Evolutionary conservation across 1,140 invertebrate genomes (phyloP).

Genomic region (Odontomachus brunneus): DNA sequence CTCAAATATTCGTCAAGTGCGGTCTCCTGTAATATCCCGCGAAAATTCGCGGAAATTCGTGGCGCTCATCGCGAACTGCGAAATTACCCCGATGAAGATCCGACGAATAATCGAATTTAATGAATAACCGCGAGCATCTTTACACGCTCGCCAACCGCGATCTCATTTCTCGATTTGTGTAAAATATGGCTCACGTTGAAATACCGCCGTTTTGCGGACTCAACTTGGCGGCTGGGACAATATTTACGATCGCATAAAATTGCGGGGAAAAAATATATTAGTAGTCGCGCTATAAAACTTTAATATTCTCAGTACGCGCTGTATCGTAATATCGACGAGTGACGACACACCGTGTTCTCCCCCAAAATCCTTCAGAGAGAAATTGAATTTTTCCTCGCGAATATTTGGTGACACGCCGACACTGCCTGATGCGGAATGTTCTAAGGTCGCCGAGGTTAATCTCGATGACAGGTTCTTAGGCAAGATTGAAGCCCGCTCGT

Average conservation of each 20-base stretch:
- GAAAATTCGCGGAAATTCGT: slow-evolving; percentile 2
- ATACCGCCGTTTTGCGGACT: slow-evolving; percentile 3
- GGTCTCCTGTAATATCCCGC: slow-evolving; percentile 8
- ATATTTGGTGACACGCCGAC: slow-evolving; percentile 32
- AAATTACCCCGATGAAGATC: not conserved
- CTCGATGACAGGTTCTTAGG: slow-evolving; percentile 10
- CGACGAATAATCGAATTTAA: not conserved
- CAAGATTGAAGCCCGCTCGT: slow-evolving; percentile 1
- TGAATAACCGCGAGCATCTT: not conserved
- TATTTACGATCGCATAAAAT: slow-evolving; percentile 18
- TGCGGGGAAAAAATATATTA: not conserved
- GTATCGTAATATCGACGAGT: slow-evolving; percentile 29
- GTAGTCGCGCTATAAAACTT: slow-evolving; percentile 9
- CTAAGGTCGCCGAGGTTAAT: slow-evolving; percentile 9
- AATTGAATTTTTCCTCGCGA: slow-evolving; percentile 46
- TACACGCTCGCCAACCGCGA: not conserved
- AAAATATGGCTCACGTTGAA: not conserved
- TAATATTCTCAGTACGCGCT: slow-evolving; percentile 29
- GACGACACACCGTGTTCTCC: slow-evolving; percentile 17
- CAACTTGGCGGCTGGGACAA: not conserved
- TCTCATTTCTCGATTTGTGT: not conserved
- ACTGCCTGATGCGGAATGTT: not conserved
- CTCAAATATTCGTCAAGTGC: slow-evolving; percentile 18
- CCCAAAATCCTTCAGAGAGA: slow-evolving; percentile 32
- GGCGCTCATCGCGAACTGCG: not conserved